A percentile compares a stretch with the other conserved stretches of the same genome.
phyloP scores from a whole-genome alignment of 2,797 vertebrate genomes.

The Phoeniculus purpureus region DNA sequence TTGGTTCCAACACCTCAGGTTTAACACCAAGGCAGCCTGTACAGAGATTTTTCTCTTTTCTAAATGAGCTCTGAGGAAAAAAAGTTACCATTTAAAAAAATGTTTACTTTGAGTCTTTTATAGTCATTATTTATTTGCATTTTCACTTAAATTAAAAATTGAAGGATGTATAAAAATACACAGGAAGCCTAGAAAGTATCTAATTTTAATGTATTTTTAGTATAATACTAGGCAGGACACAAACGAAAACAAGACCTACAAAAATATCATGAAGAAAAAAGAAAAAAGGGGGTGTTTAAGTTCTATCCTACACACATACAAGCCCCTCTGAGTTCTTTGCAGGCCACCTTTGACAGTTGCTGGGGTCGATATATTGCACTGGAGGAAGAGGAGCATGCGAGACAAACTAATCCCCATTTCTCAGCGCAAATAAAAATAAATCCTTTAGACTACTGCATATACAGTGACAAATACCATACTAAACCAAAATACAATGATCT shows the following conservation, averaged over 20 bases:
- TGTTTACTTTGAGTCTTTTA: background rate
- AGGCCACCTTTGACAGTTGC: background rate
- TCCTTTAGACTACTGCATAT: slow-evolving; percentile 7
- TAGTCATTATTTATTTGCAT: background rate
- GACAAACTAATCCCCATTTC: slow-evolving; percentile 27
- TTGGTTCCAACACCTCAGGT: background rate
- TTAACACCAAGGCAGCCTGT: background rate
- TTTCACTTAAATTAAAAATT: background rate
- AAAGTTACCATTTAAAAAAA: background rate
- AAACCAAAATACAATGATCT: slow-evolving; percentile 8
- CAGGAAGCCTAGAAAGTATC: background rate
- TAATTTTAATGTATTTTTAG: background rate
- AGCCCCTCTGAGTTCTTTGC: background rate
- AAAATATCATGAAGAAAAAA: background rate
- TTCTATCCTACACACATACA: background rate
- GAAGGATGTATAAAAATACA: background rate
- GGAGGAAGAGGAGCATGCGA: background rate
- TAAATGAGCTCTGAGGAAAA: background rate
- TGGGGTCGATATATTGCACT: background rate
- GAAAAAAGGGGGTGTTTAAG: background rate
- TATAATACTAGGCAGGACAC: background rate
- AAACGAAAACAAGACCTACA: background rate
- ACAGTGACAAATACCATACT: background rate
- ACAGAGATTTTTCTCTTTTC: background rate
- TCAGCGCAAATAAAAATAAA: slow-evolving; percentile 3